Conservation (phyloP, 1,140 invertebrate species). For the Halesus radiatus region DNA sequence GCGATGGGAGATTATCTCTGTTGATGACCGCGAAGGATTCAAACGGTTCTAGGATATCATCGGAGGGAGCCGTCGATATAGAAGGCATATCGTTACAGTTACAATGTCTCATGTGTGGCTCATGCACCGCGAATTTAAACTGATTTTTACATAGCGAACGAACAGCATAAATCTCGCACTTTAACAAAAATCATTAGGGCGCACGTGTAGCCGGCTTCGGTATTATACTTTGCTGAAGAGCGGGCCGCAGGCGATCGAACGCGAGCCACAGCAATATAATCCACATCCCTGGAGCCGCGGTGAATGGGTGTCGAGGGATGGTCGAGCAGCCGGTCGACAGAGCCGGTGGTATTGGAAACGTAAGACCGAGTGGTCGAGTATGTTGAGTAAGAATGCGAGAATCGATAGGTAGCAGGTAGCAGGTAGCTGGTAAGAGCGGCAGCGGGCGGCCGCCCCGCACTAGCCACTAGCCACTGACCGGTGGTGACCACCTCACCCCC, state of each 20-base stretch:
- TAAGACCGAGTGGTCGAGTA: background rate
- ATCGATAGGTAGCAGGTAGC: slow-evolving; percentile 48
- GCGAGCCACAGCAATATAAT: background rate
- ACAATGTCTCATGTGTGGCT: background rate
- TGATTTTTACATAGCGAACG: background rate
- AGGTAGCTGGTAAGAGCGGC: slow-evolving; percentile 15
- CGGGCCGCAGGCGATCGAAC: background rate
- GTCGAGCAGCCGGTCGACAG: background rate
- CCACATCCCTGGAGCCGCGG: too few relatives aligned
- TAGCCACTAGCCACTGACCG: slow-evolving; percentile 43
- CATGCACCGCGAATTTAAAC: slow-evolving; percentile 5
- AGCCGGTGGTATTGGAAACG: background rate
- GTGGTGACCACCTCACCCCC: slow-evolving; percentile 50
- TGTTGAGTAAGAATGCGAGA: slow-evolving; percentile 11
- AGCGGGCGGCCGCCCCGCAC: slow-evolving; percentile 47
- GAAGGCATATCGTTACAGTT: slow-evolving; percentile 60
- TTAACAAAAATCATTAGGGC: background rate
- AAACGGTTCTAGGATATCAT: slow-evolving; percentile 61
- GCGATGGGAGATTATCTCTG: slow-evolving; percentile 62
- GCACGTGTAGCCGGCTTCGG: background rate
- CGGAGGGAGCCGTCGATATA: slow-evolving; percentile 60
- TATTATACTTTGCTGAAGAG: background rate
- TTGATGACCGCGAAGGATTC: slow-evolving; percentile 69
- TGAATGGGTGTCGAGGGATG: background rate
- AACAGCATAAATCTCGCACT: background rate